Evolutionary conservation across 2,888 invertebrate genomes (phyloP).

Genomic region (Chelonus formosanus): DNA sequence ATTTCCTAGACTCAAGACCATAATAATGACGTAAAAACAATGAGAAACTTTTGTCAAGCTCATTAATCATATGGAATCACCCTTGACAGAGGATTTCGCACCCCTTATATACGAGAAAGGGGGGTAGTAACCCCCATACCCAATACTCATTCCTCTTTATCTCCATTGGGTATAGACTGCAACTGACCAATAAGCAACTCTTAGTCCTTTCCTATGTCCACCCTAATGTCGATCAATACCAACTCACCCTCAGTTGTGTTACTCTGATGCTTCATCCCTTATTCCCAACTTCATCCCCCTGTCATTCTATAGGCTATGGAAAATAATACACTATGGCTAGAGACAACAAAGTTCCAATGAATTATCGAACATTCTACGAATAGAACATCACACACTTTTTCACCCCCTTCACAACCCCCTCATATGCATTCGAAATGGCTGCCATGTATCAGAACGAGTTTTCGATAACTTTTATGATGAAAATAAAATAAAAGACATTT

Average conservation of each 20-base stretch:
- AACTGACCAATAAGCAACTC: slow-evolving; percentile 58
- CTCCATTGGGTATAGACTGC: slow-evolving; percentile 48
- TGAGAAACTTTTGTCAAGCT: neutral
- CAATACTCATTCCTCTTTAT: slow-evolving; percentile 8
- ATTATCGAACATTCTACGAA: too few relatives aligned
- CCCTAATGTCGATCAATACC: neutral
- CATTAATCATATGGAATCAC: slow-evolving; percentile 10
- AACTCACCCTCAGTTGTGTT: neutral
- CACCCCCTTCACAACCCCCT: too few relatives aligned
- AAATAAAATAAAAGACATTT: too few relatives aligned
- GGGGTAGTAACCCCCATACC: too few relatives aligned
- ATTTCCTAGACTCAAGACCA: too few relatives aligned
- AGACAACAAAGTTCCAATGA: neutral
- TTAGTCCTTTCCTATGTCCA: slow-evolving; percentile 3
- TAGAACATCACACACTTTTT: too few relatives aligned
- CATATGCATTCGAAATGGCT: too few relatives aligned
- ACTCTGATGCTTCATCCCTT: too few relatives aligned
- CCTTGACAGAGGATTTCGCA: slow-evolving; percentile 13
- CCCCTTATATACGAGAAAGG: slow-evolving; percentile 5
- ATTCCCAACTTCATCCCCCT: slow-evolving; percentile 2
- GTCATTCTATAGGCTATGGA: neutral
- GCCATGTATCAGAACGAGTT: too few relatives aligned
- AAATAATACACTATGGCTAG: slow-evolving; percentile 3
- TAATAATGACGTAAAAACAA: neutral
- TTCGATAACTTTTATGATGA: too few relatives aligned